phyloP scores from a whole-genome alignment of 1,140 invertebrate genomes.

The Drosophila triauraria region DNA sequence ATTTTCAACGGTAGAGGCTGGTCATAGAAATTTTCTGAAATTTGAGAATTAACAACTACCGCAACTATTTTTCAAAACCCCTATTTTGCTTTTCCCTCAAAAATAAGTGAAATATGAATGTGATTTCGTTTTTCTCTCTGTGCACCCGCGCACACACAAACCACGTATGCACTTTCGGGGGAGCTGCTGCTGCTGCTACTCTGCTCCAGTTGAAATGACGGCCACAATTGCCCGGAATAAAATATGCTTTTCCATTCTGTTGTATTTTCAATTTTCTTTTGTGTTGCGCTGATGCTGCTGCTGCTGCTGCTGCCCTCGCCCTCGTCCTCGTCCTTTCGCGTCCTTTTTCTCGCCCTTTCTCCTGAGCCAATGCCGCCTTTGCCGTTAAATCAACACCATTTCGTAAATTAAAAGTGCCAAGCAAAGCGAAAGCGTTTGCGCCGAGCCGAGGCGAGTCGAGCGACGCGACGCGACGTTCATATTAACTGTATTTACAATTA shows the following conservation, averaged over 20 bases:
- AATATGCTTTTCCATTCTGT: conserved; percentile 41
- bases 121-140: neutral
- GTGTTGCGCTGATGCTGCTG: conserved; percentile 42
- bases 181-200: conserved; percentile 1
- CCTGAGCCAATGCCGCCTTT: conserved; percentile 38
- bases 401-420: conserved; percentile 83
- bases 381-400: conserved; percentile 84
- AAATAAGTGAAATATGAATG: neutral
- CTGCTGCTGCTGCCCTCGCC: conserved; percentile 4
- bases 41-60: too few relatives aligned
- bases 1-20: neutral
- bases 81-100: neutral
- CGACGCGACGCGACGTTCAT: conserved; percentile 53
- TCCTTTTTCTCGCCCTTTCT: conserved; percentile 6
- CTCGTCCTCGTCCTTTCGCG: conserved; percentile 13
- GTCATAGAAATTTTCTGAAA: too few relatives aligned
- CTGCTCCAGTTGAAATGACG: conserved; percentile 46
- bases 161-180: conserved; percentile 12
- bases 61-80: neutral
- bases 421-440: conserved; percentile 54
- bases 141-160: conserved; percentile 1
- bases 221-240: conserved; percentile 72
- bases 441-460: conserved; percentile 4
- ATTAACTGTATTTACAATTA: conserved; percentile 84
- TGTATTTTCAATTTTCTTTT: conserved; percentile 72